Evolutionary conservation across 2,888 invertebrate genomes (phyloP).

Genomic region (Hedya salicella): DNA sequence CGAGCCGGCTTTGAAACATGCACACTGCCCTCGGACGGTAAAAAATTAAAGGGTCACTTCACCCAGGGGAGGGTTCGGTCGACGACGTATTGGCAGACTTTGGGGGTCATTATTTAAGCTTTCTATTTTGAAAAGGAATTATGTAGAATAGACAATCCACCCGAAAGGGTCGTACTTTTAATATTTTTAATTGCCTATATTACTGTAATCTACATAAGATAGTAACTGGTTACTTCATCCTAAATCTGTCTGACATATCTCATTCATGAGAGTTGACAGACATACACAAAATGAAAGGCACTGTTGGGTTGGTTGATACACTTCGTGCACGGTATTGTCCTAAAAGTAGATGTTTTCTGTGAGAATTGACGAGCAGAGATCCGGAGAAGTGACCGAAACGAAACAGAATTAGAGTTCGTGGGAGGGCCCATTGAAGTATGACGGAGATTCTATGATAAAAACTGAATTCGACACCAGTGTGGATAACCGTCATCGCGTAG

Average conservation of each 20-base stretch:
- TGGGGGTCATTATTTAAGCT: conserved; percentile 33
- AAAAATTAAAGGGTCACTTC: conserved; percentile 40
- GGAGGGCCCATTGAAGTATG: conserved; percentile 37
- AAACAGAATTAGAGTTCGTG: conserved; percentile 25
- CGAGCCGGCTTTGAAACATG: conserved; percentile 13
- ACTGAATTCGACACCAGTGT: conserved; percentile 16
- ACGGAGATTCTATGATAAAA: conserved; percentile 27
- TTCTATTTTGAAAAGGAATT: conserved; percentile 23
- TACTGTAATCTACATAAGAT: too few relatives aligned
- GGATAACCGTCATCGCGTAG: conserved; percentile 17
- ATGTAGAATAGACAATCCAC: not conserved
- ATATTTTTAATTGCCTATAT: too few relatives aligned
- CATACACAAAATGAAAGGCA: too few relatives aligned
- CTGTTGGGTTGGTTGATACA: too few relatives aligned
- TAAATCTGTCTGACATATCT: too few relatives aligned
- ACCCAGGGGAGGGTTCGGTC: conserved; percentile 30
- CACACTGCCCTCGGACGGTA: conserved; percentile 29
- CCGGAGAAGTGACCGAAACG: conserved; percentile 21
- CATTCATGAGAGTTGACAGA: too few relatives aligned
- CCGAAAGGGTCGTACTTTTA: too few relatives aligned
- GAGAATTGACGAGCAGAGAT: conserved; percentile 6
- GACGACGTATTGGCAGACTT: conserved; percentile 38
- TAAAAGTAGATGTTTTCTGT: not conserved
- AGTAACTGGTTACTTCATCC: too few relatives aligned
- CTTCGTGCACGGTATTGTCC: not conserved